Base-by-base conservation (phyloP, 1,140 invertebrate species). In the Wasmannia auropunctata region DNA sequence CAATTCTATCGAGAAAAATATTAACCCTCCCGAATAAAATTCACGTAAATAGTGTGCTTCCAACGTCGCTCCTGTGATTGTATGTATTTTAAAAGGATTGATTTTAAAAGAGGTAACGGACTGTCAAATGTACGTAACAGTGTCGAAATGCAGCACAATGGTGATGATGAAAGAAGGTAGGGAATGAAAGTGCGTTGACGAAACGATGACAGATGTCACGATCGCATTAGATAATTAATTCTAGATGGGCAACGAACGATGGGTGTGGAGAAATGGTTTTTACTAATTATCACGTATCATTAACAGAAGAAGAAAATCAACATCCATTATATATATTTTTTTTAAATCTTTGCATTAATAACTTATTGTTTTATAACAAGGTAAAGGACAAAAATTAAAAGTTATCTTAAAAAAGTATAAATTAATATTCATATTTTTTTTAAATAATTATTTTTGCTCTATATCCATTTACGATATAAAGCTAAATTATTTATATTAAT, bases 201-300 rank as follows among this genome's bases (percentile, higher is more conserved):
- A 85, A 85, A 80, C 87, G 88, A 93, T 93, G 92, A 94, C 92
- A 94, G 93, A 94, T 93, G 92, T 92, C 93, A 75, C 46, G 85
- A 72, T 88, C 70, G 86, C 90, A 93, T 93, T 93, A 93, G 92
- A 93, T 94, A 93, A 94, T 94, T 94, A 93, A 93, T 93, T 93
- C 86, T 75, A 49, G 34, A 54, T 62, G 81, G 65, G 31, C 63
- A 70, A 22, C 54, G 69, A 74, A 75, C n/a, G 65, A 63, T 77
- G 81, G 43, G 72, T 58, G 87, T 63, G 67, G 62, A 85, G 79
- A 85, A 54, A 88, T 83, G 84, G 85, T 87, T 87, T 90, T 77
- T 74, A 63, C 51, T 85, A 65, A 87, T 86, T 88, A 88, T 62
- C 2, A 51, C 60, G 62, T 62, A 77, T 84, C 60, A 46, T 60